A percentile compares a stretch with the other conserved stretches of the same genome.
phyloP scores from a whole-genome alignment of 2,113 vertebrate species.

The Xiphias gladius region DNA sequence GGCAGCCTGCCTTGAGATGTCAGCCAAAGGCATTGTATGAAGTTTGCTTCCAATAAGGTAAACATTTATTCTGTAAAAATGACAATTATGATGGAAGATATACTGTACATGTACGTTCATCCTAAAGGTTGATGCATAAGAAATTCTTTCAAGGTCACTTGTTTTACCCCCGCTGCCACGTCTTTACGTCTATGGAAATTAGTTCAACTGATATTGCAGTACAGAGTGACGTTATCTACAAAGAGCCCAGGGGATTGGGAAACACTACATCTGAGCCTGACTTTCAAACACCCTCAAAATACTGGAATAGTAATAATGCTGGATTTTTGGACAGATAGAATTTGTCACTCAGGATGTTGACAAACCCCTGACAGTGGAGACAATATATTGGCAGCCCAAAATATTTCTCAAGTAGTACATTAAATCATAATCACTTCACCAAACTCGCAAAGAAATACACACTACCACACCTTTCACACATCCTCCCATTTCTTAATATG shows the following conservation, averaged over 20 bases:
- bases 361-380: background rate
- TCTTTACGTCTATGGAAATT: conserved; percentile 30
- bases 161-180: fast-evolving
- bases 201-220: conserved; percentile 1
- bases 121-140: background rate
- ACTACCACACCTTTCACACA: background rate
- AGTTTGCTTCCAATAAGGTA: background rate
- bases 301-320: too few relatives aligned
- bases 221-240: conserved; percentile 29
- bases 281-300: conserved; percentile 12
- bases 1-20: conserved; percentile 4
- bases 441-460: background rate
- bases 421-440: background rate
- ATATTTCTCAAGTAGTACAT: background rate
- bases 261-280: conserved; percentile 1
- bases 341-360: background rate
- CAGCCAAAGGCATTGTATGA: background rate
- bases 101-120: background rate
- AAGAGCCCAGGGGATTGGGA: background rate
- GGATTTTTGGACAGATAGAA: background rate
- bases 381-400: background rate
- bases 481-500: background rate
- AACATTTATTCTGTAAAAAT: background rate
- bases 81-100: background rate
- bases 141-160: conserved; percentile 1